Conservation (phyloP, 2,797 vertebrate species). For the Typhlichthys subterraneus region DNA sequence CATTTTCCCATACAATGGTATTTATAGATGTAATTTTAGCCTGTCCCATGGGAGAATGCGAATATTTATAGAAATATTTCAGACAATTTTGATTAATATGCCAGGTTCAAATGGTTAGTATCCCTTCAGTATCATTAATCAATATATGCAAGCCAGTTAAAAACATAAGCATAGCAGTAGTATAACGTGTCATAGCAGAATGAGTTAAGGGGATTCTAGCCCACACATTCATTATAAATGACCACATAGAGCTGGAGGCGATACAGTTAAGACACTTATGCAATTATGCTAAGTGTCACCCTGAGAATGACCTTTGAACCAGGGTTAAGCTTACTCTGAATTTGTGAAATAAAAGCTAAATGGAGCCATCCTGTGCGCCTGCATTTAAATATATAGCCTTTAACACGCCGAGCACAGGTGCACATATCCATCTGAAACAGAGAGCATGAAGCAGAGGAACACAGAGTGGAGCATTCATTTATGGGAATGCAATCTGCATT, state of each 20-base stretch:
- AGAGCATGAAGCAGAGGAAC: conserved; percentile 77
- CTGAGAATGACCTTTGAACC: conserved; percentile 77
- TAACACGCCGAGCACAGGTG: conserved; percentile 79
- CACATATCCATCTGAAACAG: conserved; percentile 75
- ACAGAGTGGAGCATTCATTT: conserved; percentile 63
- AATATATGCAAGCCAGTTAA: conserved; percentile 77
- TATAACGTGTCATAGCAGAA: conserved; percentile 73
- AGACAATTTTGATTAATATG: conserved; percentile 72
- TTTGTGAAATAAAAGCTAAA: conserved; percentile 84
- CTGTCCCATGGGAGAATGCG: conserved; percentile 67
- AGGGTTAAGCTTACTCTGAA: conserved; percentile 80
- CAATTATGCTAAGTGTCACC: conserved; percentile 87
- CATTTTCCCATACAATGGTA: conserved; percentile 67
- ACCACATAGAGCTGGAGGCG: conserved; percentile 75
- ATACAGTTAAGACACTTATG: conserved; percentile 83
- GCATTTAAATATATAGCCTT: conserved; percentile 81
- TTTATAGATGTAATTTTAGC: conserved; percentile 77
- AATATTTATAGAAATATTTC: conserved; percentile 78
- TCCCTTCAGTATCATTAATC: conserved; percentile 77
- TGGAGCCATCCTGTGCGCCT: conserved; percentile 72
- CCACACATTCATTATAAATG: conserved; percentile 78
- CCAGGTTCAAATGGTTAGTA: conserved; percentile 73
- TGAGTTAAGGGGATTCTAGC: conserved; percentile 70
- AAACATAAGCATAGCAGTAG: conserved; percentile 76
- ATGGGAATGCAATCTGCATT: conserved; percentile 72